Evolutionary conservation across 92 coral and sea anemone genomes (phyloP), one percentile per base, ranked within the genome.

Genomic region (Scolanthus callimorphus): DNA sequence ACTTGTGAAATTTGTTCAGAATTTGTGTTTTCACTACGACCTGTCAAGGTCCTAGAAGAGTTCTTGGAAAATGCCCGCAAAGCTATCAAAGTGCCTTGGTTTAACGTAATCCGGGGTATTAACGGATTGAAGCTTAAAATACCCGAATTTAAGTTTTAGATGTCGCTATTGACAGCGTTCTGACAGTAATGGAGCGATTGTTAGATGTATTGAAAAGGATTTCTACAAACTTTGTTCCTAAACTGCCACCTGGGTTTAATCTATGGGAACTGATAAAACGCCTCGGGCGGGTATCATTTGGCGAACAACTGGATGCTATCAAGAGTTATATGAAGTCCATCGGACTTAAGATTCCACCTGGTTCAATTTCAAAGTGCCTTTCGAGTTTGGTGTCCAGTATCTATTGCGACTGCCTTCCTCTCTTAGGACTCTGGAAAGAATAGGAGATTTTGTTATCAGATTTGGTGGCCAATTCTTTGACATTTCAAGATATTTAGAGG

Each of bases 331-430:
- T 34, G 15, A 34, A 34, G 43, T 34, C 43, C 43, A 6, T 34
- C 15, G 43, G 39, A 6, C 15, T 34, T 34, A 6, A 6, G 43
- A 65, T 81, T 0, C 90, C 97, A 0, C 66, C 55, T 28, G 81
- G 79, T 80, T 90, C 70, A 41, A 57, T n/a, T 64, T 79, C 11
- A 81, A 81, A 58, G 52, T 85, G 55, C 97, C 91, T 31, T 85
- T 90, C 43, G 70, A 60, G 24, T 41, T 77, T 31, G 51, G 81
- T 11, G 25, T 80, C 2, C 88, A 73, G 49, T 77, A 80, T 11
- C 6, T 34, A 34, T 15, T 34, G 15, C 43, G 43, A 34, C 43
- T 34, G 6, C 76, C 94, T 4, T 50, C 71, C 17, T 85, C 94
- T 4, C 61, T 90, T 63, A 64, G 66, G 11, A 80, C 61, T 54